Evolutionary conservation across 2,113 vertebrate genomes (phyloP).

Genomic region (Ploceus nigricollis): DNA sequence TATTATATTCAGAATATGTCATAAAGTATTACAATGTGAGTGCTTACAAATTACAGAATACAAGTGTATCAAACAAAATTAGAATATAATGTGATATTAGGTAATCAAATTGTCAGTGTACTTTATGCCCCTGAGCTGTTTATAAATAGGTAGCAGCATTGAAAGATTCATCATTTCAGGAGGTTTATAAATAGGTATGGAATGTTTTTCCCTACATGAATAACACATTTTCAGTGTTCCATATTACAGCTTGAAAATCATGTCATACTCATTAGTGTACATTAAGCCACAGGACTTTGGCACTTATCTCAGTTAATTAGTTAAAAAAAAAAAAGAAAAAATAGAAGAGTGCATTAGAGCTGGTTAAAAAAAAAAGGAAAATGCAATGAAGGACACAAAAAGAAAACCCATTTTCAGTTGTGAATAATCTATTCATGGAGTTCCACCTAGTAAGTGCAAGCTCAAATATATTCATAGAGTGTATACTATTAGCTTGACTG

Average conservation of each 20-base stretch:
- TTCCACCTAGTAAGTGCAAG: not conserved
- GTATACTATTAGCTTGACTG: not conserved
- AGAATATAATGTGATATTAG: not conserved
- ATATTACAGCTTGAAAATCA: not conserved
- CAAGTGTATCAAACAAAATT: not conserved
- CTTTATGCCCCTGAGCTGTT: not conserved
- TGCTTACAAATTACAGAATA: not conserved
- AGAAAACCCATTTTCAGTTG: not conserved
- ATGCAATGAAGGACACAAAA: not conserved
- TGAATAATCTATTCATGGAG: not conserved
- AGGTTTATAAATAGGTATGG: slow-evolving; percentile 1
- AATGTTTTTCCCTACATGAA: not conserved
- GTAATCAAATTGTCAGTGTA: not conserved
- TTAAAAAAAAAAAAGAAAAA: not conserved
- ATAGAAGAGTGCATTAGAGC: not conserved
- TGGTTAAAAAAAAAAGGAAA: not conserved
- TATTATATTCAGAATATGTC: not conserved
- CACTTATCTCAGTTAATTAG: slow-evolving; percentile 15
- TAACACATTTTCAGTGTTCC: slow-evolving; percentile 11
- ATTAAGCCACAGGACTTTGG: not conserved
- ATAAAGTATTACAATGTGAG: not conserved
- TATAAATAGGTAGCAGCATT: not conserved
- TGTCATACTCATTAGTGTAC: not conserved
- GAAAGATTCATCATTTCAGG: not conserved
- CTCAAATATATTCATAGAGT: not conserved